Base-by-base conservation (phyloP, 2,113 vertebrate genomes). In the Motacilla tschutschensis region DNA sequence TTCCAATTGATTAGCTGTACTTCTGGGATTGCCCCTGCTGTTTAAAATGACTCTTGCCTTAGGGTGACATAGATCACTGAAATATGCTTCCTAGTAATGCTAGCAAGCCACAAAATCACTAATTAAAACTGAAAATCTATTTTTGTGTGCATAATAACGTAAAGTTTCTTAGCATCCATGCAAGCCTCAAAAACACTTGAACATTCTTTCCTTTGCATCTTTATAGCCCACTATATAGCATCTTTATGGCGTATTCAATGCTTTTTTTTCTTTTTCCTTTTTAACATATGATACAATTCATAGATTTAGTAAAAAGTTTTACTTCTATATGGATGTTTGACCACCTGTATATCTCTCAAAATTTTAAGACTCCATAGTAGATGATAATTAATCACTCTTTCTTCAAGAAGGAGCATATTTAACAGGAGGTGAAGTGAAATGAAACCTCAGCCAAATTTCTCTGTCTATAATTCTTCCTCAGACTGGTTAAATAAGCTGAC, bases 1-100 rank as follows among this genome's bases (percentile, higher is more conserved):
- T 82, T 88, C 85, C 64, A 70, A 47, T 70, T 93, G 87, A 91
- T 90, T 86, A 90, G 51, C 63, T 82, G 38, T 54, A 82, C 29
- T 82, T 90, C 51, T 76, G 64, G 55, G 48, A 79, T 79, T 85
- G 25, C 9, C 40, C 24, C 67, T 84, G 29, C 59, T 82, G 51
- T 55, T 91, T 18, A 76, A 79, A 94, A 73, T 86, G 10, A 36
- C n/a, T 84, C 26, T 79, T 90, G 66, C 79, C 38, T 81, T 79
- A 12, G 59, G 55, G 43, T 84, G 59, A 41, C 59, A 88, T 48
- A 73, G 63, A 79, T 79, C 51, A 66, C 40, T 58, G 63, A 70
- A 87, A 85, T 85, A 82, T 38, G 28, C 14, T 85, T 87, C 64
- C 33, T 63, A 20, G 28, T 74, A 41, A 51, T 67, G 10, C 5